Conservation (phyloP, 2,113 vertebrate genomes). For the Condylura cristata region DNA sequence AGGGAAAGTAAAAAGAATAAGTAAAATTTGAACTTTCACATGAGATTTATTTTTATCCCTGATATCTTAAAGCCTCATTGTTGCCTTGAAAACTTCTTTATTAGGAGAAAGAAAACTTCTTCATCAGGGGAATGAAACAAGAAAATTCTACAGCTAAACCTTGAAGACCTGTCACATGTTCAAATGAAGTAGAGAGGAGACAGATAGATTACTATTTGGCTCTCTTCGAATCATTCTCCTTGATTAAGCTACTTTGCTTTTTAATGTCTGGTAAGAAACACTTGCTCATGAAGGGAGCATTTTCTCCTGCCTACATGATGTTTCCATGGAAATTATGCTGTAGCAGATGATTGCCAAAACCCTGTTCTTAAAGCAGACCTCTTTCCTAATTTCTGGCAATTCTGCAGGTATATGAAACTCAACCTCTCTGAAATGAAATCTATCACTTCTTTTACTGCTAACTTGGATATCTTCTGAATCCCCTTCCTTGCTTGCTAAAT, state of each 20-base stretch:
- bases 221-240: neutral
- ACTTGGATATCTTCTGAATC: neutral
- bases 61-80: neutral
- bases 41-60: neutral
- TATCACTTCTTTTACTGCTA: neutral
- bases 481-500: neutral
- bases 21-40: neutral
- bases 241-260: neutral
- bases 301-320: constrained; percentile 13
- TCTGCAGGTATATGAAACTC: neutral
- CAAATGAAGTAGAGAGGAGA: neutral
- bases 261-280: neutral
- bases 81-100: constrained; percentile 24
- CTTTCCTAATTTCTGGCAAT: neutral
- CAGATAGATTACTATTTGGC: neutral
- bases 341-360: neutral
- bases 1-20: neutral
- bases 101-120: neutral
- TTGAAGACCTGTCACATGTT: neutral
- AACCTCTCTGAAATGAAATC: neutral
- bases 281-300: neutral
- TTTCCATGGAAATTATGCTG: constrained; percentile 54
- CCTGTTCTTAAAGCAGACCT: neutral
- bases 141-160: neutral
- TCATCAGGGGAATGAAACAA: neutral